Percentiles rank a stretch among this genome's conserved stretches.
Evolutionary conservation across 2,888 invertebrate species (phyloP).

Genomic region (Apomyelois bistriatella): DNA sequence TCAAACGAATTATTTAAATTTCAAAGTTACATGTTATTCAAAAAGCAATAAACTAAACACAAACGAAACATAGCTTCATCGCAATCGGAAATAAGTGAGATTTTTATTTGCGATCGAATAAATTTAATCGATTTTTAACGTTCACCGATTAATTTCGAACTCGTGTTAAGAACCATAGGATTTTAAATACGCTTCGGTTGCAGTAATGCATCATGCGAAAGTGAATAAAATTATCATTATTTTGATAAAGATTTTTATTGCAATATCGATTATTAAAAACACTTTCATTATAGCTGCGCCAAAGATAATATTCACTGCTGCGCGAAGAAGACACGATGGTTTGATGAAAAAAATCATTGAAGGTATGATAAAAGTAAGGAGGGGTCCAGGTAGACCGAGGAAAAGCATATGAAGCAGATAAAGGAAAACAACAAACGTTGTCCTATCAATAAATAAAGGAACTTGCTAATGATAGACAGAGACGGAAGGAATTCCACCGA

Average conservation of each 20-base stretch:
- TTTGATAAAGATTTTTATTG: not conserved
- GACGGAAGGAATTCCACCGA: too few species aligned
- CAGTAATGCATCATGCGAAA: slow-evolving; percentile 45
- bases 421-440: too few species aligned
- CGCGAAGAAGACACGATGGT: too few species aligned
- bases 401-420: too few species aligned
- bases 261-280: too few species aligned
- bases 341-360: too few species aligned
- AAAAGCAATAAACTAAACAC: slow-evolving; percentile 31
- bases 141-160: slow-evolving; percentile 40
- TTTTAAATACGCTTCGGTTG: slow-evolving; percentile 53
- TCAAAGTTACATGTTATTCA: not conserved
- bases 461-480: too few species aligned
- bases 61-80: slow-evolving; percentile 44
- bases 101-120: slow-evolving; percentile 53
- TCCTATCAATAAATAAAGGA: too few species aligned
- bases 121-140: slow-evolving; percentile 47
- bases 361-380: too few species aligned
- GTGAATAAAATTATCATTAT: slow-evolving; percentile 33
- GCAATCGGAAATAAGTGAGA: slow-evolving; percentile 37
- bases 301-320: too few species aligned
- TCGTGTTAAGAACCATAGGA: slow-evolving; percentile 64
- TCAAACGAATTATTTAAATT: too few species aligned
- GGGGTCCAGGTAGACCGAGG: too few species aligned
- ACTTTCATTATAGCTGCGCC: not conserved